These are phyloP conservation scores for Mesorhabditis belari DNA, from an alignment of 2,888 invertebrate genomes.

Conservation along the genomic window DNA sequence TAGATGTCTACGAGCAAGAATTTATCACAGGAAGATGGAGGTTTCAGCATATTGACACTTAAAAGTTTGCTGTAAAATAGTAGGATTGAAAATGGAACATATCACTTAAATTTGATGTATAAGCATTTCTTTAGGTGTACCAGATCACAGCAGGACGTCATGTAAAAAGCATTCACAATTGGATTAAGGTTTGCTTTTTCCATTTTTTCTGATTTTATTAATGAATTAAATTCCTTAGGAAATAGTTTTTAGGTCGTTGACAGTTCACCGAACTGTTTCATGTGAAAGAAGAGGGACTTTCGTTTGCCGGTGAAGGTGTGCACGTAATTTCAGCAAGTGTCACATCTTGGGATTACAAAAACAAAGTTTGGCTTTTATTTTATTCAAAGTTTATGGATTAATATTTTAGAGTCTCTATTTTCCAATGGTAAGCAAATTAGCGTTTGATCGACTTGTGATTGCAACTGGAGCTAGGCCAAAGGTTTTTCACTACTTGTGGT, in stretches of 20 bases:
- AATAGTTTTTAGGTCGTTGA: constrained; percentile 62
- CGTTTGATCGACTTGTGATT: constrained; percentile 76
- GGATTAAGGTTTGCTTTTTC: constrained; percentile 60
- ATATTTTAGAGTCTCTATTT: constrained; percentile 6
- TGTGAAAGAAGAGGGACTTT: constrained; percentile 12
- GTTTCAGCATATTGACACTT: constrained; percentile 1
- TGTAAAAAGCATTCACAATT: constrained; percentile 80
- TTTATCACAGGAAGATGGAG: constrained; percentile 5
- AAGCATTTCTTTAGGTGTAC: constrained; percentile 66
- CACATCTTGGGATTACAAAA: constrained; percentile 13
- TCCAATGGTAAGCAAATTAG: constrained; percentile 58
- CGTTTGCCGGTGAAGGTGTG: constrained; percentile 17
- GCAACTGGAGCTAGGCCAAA: constrained; percentile 85
- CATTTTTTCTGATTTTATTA: not conserved
- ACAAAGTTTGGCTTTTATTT: too few species aligned
- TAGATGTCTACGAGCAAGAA: constrained; percentile 61
- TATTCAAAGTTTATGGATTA: too few species aligned
- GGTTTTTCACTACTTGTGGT: not conserved
- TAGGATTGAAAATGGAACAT: constrained; percentile 57
- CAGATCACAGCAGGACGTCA: constrained; percentile 77
- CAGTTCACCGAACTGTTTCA: constrained; percentile 66
- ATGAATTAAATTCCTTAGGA: not conserved
- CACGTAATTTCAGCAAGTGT: constrained; percentile 28
- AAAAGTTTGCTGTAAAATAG: constrained; percentile 4
- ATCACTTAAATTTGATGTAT: too few species aligned